Percentiles rank a stretch among this genome's conserved stretches.
These are phyloP conservation scores for Rhyacophila brunnea DNA, from an alignment of 1,140 invertebrate genomes.

Conservation along the genomic window DNA sequence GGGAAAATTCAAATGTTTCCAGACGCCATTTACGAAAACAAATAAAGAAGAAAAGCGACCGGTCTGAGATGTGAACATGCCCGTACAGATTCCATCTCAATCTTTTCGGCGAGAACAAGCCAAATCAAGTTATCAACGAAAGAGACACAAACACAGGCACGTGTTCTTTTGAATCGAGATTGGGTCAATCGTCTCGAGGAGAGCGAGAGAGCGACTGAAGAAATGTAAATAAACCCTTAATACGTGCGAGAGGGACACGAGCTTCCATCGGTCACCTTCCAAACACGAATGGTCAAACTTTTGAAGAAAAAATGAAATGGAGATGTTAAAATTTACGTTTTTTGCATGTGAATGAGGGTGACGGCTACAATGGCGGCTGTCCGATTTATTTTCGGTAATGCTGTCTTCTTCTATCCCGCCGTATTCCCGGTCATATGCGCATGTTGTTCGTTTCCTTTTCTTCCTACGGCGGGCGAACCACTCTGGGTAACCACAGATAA, in stretches of 20 bases:
- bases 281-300: background rate
- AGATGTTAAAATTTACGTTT: no score
- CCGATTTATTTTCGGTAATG: no score
- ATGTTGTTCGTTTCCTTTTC: no score
- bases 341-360: no score
- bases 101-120: conserved; percentile 7
- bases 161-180: conserved; percentile 4
- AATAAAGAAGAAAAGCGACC: conserved; percentile 3
- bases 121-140: conserved; percentile 29
- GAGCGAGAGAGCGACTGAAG: background rate
- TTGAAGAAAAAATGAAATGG: background rate
- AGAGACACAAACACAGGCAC: conserved; percentile 17
- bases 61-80: conserved; percentile 10
- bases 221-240: conserved; percentile 1
- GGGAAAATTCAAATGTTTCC: conserved; percentile 8
- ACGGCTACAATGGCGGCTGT: no score
- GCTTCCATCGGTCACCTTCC: background rate
- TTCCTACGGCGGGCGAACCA: no score
- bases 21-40: conserved; percentile 12
- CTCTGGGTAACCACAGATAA: conserved; percentile 11
- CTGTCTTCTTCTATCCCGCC: no score
- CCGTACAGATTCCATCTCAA: conserved; percentile 21
- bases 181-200: background rate
- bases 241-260: background rate
- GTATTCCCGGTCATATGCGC: no score